Conservation (phyloP, 2,888 invertebrate species). For the Sinodicranocentrus sp. region DNA sequence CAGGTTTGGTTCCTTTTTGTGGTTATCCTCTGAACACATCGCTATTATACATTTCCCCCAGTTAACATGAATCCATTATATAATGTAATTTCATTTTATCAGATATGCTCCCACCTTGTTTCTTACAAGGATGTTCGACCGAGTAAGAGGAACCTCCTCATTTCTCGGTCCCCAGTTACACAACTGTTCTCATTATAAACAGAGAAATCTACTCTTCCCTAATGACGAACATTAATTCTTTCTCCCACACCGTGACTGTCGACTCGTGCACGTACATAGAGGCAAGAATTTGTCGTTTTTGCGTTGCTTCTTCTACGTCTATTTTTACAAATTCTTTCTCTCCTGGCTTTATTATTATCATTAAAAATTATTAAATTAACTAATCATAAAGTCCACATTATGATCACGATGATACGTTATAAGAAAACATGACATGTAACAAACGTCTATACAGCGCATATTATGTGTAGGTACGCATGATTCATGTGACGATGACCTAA, state of each 20-base stretch:
- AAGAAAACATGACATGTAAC: background rate
- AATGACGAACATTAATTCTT: conserved; percentile 59
- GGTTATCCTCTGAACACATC: background rate
- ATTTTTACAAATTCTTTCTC: conserved; percentile 15
- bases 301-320: background rate
- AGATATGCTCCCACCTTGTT: background rate
- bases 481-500: conserved; percentile 55
- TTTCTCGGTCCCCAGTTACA: background rate
- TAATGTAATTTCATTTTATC: too few species aligned
- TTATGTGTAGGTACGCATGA: conserved; percentile 12
- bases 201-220: conserved; percentile 18
- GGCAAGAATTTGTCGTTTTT: background rate
- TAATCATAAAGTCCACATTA: conserved; percentile 10
- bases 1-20: background rate
- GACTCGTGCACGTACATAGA: background rate
- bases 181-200: background rate
- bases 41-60: background rate
- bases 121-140: background rate
- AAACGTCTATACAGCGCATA: background rate
- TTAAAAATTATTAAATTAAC: conserved; percentile 58
- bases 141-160: background rate
- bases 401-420: background rate
- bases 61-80: background rate
- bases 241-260: conserved; percentile 29
- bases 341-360: conserved; percentile 22